These are phyloP conservation scores for Xiphophorus birchmanni DNA, from an alignment of 2,797 vertebrate genomes.

Conservation along the genomic window DNA sequence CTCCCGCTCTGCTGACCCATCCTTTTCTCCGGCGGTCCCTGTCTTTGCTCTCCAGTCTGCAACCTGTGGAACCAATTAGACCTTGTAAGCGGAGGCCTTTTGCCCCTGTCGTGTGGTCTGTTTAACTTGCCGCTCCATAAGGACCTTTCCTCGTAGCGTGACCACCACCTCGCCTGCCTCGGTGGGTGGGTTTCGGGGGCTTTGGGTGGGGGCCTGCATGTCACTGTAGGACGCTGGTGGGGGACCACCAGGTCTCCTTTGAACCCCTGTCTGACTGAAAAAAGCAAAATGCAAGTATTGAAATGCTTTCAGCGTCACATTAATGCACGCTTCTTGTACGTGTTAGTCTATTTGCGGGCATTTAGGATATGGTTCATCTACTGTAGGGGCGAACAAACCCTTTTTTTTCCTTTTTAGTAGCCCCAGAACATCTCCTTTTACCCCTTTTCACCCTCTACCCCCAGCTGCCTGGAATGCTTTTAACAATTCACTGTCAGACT, in stretches of 20 bases:
- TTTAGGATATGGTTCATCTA: conserved; percentile 58
- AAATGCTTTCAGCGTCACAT: conserved; percentile 5
- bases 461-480: conserved; percentile 80
- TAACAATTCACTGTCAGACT: conserved; percentile 76
- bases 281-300: conserved; percentile 18
- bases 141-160: conserved; percentile 52
- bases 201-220: conserved; percentile 28
- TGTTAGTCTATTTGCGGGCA: conserved; percentile 16
- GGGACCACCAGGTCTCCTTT: conserved; percentile 70
- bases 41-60: conserved; percentile 59
- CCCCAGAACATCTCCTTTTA: conserved; percentile 62
- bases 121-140: conserved; percentile 73
- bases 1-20: conserved; percentile 28
- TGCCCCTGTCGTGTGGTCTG: conserved; percentile 73
- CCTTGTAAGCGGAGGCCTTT: conserved; percentile 66
- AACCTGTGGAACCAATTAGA: conserved; percentile 84
- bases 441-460: conserved; percentile 66
- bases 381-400: conserved; percentile 65
- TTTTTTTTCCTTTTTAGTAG: conserved; percentile 68
- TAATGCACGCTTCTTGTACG: conserved; percentile 16
- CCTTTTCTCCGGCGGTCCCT: conserved; percentile 13
- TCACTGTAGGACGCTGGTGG: conserved; percentile 57
- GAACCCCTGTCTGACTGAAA: conserved; percentile 46
- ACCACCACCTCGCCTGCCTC: conserved; percentile 60
- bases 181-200: conserved; percentile 67